Evolutionary conservation across 1,140 invertebrate genomes (phyloP).

Genomic region (Parapsyche elsis): DNA sequence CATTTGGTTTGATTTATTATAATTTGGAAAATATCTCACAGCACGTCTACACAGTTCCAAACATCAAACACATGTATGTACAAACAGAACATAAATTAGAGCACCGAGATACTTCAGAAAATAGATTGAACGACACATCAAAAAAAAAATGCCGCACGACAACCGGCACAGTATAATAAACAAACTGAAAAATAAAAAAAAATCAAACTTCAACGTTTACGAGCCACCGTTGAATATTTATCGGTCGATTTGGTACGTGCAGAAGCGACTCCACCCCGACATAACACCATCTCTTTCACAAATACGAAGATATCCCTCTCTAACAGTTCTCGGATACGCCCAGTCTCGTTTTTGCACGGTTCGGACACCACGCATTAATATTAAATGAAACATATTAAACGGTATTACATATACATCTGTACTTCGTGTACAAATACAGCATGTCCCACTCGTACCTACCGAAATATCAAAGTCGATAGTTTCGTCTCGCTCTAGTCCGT

Average conservation of each 20-base stretch:
- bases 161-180: not conserved
- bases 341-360: constrained; percentile 24
- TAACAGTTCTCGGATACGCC: not conserved
- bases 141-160: not conserved
- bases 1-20: too few species aligned
- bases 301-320: not conserved
- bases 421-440: not conserved
- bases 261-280: constrained; percentile 5
- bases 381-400: constrained; percentile 38
- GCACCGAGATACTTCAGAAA: too few species aligned
- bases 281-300: not conserved
- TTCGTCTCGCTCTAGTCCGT: too few species aligned
- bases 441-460: too few species aligned
- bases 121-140: not conserved
- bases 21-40: too few species aligned
- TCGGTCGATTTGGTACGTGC: not conserved
- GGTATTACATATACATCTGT: not conserved
- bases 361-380: constrained; percentile 30
- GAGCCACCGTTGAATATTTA: constrained; percentile 34
- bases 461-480: too few species aligned
- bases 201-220: not conserved
- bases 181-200: not conserved
- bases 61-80: too few species aligned
- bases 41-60: too few species aligned
- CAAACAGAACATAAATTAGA: too few species aligned